Evolutionary conservation across 2,888 invertebrate genomes (phyloP).

Genomic region (Operophtera brumata): DNA sequence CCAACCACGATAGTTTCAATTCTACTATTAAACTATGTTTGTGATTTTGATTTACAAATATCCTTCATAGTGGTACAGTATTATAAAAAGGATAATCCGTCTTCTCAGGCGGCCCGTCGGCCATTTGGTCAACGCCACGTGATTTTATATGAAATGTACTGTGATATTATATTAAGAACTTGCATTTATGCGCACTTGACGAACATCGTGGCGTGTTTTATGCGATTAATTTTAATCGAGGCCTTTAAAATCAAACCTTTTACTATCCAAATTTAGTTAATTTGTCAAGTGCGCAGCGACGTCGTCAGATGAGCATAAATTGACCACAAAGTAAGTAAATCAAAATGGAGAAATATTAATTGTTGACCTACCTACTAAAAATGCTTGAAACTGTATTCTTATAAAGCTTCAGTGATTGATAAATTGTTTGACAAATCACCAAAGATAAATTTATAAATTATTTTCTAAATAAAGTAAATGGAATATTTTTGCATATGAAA

Average conservation of each 20-base stretch:
- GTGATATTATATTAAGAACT: background rate
- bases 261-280: background rate
- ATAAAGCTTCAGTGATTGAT: background rate
- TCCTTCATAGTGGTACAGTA: no score
- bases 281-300: constrained; percentile 16
- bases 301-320: constrained; percentile 26
- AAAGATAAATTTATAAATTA: background rate
- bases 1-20: no score
- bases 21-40: no score
- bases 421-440: background rate
- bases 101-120: no score
- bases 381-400: background rate
- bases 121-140: no score
- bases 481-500: constrained; percentile 4
- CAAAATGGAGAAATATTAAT: background rate
- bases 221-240: background rate
- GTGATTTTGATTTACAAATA: no score
- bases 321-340: constrained; percentile 20
- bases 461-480: background rate
- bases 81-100: no score
- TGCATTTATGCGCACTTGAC: constrained; percentile 24
- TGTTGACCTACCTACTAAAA: background rate
- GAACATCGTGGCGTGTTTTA: constrained; percentile 1
- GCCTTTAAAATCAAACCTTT: no score
- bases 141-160: no score